These are phyloP conservation scores for Heterocephalus glaber DNA, from an alignment of 2,113 vertebrate genomes.

Conservation along the genomic window DNA sequence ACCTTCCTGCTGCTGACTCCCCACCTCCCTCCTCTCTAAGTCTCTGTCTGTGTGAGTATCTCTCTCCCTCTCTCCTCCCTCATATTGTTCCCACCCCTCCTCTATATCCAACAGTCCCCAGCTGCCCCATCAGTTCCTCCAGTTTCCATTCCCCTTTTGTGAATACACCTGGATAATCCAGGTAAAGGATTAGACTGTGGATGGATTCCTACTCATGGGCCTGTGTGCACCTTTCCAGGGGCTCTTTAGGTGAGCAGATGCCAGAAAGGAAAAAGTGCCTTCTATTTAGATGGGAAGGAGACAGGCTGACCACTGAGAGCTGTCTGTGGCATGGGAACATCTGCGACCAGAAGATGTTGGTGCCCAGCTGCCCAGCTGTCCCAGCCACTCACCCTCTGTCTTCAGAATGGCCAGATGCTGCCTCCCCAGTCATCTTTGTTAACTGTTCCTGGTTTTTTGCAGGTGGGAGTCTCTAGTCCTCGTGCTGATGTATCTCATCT, in stretches of 20 bases:
- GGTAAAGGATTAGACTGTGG: not conserved
- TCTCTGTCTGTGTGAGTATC: too few relatives aligned
- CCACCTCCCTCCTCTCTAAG: not conserved
- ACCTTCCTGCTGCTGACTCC: not conserved
- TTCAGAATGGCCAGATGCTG: fast-evolving
- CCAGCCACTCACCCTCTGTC: not conserved
- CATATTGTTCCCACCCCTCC: not conserved
- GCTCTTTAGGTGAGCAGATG: not conserved
- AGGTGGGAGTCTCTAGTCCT: conserved; percentile 98
- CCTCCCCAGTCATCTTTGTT: conserved; percentile 5
- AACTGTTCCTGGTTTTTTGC: conserved; percentile 68
- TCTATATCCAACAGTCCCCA: not conserved
- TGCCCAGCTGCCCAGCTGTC: not conserved
- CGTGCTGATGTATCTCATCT: conserved; percentile 95
- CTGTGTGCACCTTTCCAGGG: not conserved
- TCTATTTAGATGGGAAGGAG: not conserved
- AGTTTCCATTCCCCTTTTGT: not conserved
- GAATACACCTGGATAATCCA: not conserved
- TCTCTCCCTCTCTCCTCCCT: not conserved
- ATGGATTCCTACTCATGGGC: not conserved
- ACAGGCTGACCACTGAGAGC: not conserved
- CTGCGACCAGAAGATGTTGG: not conserved
- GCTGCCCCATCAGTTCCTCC: not conserved
- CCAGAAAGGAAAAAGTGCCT: not conserved
- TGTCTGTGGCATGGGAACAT: not conserved